A percentile compares a stretch with the other conserved stretches of the same genome.
These are phyloP conservation scores for Barypeithes pellucidus DNA, from an alignment of 2,888 invertebrate species.

Conservation along the genomic window DNA sequence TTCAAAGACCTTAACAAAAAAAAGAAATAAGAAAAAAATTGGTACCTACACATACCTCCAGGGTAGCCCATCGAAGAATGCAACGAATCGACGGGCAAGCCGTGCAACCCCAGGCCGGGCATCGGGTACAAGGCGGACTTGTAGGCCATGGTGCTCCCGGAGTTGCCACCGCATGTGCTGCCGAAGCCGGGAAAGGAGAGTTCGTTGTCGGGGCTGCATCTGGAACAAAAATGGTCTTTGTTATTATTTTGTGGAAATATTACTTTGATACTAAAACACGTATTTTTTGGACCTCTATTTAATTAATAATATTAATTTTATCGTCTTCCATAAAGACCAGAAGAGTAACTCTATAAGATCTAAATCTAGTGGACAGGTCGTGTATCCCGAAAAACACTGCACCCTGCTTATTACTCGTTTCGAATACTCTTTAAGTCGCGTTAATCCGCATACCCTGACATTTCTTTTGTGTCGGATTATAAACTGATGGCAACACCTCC, in stretches of 20 bases:
- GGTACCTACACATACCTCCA: constrained; percentile 69
- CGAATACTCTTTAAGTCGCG: constrained; percentile 69
- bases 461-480: constrained; percentile 69
- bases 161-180: constrained; percentile 73
- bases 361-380: constrained; percentile 49
- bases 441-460: constrained; percentile 69
- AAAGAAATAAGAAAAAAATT: constrained; percentile 15
- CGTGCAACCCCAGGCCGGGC: constrained; percentile 73
- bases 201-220: constrained; percentile 75
- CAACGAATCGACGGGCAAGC: constrained; percentile 77
- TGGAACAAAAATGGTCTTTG: constrained; percentile 63
- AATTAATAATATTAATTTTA: not conserved
- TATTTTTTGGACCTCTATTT: too few relatives aligned
- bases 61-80: constrained; percentile 80
- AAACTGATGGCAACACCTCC: constrained; percentile 65
- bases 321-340: not conserved
- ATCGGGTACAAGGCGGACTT: constrained; percentile 76
- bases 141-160: constrained; percentile 73
- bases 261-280: too few relatives aligned
- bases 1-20: not conserved
- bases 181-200: constrained; percentile 76
- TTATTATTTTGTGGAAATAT: too few relatives aligned
- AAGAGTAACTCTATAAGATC: constrained; percentile 33
- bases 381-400: constrained; percentile 58
- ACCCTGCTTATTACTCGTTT: constrained; percentile 68